A percentile compares a stretch with the other conserved stretches of the same genome.
Conservation (phyloP, 2,888 invertebrate genomes). For the Drosophila nr. medialis region DNA sequence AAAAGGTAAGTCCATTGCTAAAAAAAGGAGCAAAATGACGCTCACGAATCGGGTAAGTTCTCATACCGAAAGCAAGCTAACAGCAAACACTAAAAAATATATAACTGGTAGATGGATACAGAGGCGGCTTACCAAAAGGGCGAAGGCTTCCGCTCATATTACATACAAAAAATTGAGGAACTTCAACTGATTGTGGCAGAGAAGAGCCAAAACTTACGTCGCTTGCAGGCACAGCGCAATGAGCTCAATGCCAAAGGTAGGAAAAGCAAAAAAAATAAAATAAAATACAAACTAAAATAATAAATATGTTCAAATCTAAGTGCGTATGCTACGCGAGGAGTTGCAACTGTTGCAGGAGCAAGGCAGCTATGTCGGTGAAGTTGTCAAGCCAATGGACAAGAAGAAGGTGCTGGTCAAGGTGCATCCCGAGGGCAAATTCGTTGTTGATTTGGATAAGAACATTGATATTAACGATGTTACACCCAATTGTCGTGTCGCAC, state of each 20-base stretch:
- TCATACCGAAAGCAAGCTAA: neutral
- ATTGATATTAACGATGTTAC: slow-evolving; percentile 99
- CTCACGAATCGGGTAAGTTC: slow-evolving; percentile 78
- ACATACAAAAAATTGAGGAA: slow-evolving; percentile 99
- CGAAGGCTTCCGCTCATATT: slow-evolving; percentile 97
- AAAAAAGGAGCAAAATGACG: slow-evolving; percentile 70
- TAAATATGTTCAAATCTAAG: slow-evolving; percentile 85
- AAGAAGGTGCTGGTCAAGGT: slow-evolving; percentile 99
- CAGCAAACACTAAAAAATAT: neutral
- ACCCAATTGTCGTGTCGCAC: slow-evolving; percentile 98
- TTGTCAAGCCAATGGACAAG: slow-evolving; percentile 99
- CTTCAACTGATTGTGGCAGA: slow-evolving; percentile 98
- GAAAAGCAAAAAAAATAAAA: neutral
- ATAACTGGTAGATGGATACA: slow-evolving; percentile 80
- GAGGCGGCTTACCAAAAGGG: slow-evolving; percentile 84
- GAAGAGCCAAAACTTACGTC: slow-evolving; percentile 97
- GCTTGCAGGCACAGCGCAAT: slow-evolving; percentile 99
- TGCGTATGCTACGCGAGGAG: slow-evolving; percentile 98
- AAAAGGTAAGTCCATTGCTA: neutral
- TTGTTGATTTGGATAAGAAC: slow-evolving; percentile 99
- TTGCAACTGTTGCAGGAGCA: slow-evolving; percentile 98
- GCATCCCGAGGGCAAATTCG: slow-evolving; percentile 99
- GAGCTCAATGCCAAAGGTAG: slow-evolving; percentile 98
- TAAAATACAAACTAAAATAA: neutral
- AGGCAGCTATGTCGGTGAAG: slow-evolving; percentile 99